Evolutionary conservation across 2,113 vertebrate genomes (phyloP).

Genomic region (Talpa occidentalis): DNA sequence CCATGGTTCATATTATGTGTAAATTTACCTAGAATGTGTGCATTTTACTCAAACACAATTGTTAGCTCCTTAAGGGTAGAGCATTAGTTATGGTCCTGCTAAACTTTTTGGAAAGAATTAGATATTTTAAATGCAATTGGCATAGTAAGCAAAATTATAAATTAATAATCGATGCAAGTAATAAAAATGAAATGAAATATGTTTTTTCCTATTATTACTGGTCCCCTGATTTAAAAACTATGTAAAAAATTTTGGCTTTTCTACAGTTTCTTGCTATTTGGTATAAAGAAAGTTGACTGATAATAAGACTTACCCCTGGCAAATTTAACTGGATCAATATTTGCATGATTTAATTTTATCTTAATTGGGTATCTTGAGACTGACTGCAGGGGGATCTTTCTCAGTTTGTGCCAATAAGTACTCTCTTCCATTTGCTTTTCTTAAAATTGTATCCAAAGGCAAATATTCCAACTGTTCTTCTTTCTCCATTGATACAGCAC

Average conservation of each 20-base stretch:
- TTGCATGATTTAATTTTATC: slow-evolving; percentile 81
- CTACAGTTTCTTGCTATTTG: slow-evolving; percentile 61
- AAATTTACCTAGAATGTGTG: background rate
- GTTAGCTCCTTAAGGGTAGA: background rate
- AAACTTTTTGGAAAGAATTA: background rate
- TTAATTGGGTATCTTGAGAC: slow-evolving; percentile 85
- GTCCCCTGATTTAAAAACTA: background rate
- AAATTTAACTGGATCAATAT: slow-evolving; percentile 80
- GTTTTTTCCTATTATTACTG: background rate
- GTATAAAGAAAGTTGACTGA: slow-evolving; percentile 76
- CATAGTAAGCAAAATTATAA: slow-evolving; percentile 19
- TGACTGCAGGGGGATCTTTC: slow-evolving; percentile 78
- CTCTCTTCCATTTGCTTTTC: slow-evolving; percentile 68
- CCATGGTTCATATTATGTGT: background rate
- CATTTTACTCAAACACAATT: slow-evolving; percentile 4
- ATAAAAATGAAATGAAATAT: background rate
- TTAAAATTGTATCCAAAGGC: slow-evolving; percentile 77
- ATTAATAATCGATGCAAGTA: background rate
- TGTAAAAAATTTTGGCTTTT: slow-evolving; percentile 3
- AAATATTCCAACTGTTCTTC: slow-evolving; percentile 64
- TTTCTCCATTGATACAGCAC: slow-evolving; percentile 60
- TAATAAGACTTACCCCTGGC: slow-evolving; percentile 74
- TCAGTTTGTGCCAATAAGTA: slow-evolving; percentile 56
- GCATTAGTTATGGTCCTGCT: background rate
- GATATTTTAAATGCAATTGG: slow-evolving; percentile 20